These are phyloP conservation scores for Eclectus roratus DNA, from an alignment of 2,113 vertebrate genomes.

Conservation along the genomic window DNA sequence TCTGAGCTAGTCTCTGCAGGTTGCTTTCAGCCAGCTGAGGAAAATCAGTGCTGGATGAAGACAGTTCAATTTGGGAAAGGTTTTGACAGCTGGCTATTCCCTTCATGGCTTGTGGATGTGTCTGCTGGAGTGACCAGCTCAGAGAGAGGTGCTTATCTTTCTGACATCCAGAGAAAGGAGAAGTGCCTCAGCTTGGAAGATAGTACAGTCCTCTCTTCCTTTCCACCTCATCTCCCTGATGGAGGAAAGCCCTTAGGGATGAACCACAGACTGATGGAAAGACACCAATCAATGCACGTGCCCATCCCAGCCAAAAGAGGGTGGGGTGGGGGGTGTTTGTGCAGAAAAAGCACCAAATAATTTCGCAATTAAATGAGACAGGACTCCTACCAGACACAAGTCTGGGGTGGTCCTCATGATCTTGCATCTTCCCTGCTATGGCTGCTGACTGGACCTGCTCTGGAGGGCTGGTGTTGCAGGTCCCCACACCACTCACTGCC, in stretches of 20 bases:
- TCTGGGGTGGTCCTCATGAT: background rate
- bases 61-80: background rate
- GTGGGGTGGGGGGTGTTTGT: background rate
- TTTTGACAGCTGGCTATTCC: background rate
- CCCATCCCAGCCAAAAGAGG: background rate
- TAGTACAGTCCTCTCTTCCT: background rate
- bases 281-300: fast-evolving
- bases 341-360: background rate
- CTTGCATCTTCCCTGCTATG: background rate
- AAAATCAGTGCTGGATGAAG: background rate
- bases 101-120: too few relatives aligned
- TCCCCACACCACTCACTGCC: fast-evolving
- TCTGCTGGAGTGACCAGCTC: background rate
- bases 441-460: background rate
- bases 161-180: background rate
- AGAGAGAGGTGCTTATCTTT: background rate
- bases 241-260: background rate
- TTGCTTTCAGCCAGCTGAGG: background rate
- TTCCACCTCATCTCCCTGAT: background rate
- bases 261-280: background rate
- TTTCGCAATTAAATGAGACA: background rate
- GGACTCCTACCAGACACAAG: background rate
- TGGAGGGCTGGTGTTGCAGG: background rate
- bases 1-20: background rate
- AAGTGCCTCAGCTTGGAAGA: background rate